Evolutionary conservation across 2,888 invertebrate species (phyloP), one percentile per base, ranked within the genome.

Genomic region (Stenchaetothrips biformis): DNA sequence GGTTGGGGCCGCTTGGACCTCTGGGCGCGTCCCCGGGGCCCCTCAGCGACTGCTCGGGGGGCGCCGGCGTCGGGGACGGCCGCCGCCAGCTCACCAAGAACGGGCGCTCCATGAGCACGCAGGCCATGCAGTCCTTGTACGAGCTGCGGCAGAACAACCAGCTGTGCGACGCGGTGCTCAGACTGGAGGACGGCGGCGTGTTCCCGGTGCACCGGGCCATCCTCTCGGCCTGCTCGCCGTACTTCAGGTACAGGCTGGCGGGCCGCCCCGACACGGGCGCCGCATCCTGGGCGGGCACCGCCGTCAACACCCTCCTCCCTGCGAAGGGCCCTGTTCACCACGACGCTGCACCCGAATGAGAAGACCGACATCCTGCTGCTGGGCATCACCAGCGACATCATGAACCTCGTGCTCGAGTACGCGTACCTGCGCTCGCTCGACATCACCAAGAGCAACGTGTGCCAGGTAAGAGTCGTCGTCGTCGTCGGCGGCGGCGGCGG

Each of bases 141-240:
- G 95, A 96, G 84, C 90, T 96, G 84, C 91, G 94, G 85, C 92
- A 93, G 86, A 92, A 92, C 85, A 94, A 94, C 86, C 91, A 95
- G 84, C 91, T 96, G 77, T 96, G 96, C 87, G 97, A 97, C 87
- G 96, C 96, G 7, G 91, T 93, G 67, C 90, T 96, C 83, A 90
- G 93, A 83, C 91, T 95, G 81, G 93, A 94, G 84, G 96, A 96
- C 86, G 94, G 94, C 82, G 91, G 92, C 80, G 89, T 90, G 82
- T 95, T 95, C 85, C 93, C 93, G 67, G 94, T 97, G 80, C 97
- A 97, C 87, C 91, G 95, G 82, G 92, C 94, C 81, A 93, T 96
- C 83, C 90, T 96, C 84, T 94, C 94, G 82, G 93, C 96, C 81
- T 95, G 95, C 88, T 97, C 97, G 86, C 92, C 94, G 74, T 97